Conservation (phyloP, 2,888 invertebrate genomes). For the Dryadula phaetusa region DNA sequence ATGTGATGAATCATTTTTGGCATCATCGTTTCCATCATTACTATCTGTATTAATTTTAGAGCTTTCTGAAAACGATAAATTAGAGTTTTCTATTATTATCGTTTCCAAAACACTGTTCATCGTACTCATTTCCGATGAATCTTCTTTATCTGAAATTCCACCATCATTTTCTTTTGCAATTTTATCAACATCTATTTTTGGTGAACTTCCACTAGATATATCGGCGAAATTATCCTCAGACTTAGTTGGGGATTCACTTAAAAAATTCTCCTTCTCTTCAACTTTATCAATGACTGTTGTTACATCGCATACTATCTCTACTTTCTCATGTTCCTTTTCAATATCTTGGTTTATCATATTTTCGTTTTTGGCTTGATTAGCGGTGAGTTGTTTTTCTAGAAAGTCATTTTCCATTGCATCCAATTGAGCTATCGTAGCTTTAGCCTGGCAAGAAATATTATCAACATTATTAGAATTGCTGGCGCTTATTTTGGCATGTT, state of each 20-base stretch:
- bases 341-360: slow-evolving; percentile 67
- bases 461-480: slow-evolving; percentile 49
- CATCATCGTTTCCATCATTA: not conserved
- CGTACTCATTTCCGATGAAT: slow-evolving; percentile 10
- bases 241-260: slow-evolving; percentile 62
- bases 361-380: slow-evolving; percentile 66
- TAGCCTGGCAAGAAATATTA: slow-evolving; percentile 62
- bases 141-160: slow-evolving; percentile 27
- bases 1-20: not conserved
- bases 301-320: slow-evolving; percentile 9
- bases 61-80: not conserved
- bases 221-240: slow-evolving; percentile 75
- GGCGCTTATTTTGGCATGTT: slow-evolving; percentile 49
- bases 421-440: slow-evolving; percentile 64
- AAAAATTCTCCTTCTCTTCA: slow-evolving; percentile 54
- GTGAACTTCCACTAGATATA: slow-evolving; percentile 67
- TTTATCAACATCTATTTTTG: slow-evolving; percentile 52
- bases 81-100: not conserved
- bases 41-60: not conserved
- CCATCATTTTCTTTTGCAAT: slow-evolving; percentile 38
- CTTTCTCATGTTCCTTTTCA: slow-evolving; percentile 50
- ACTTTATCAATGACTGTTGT: slow-evolving; percentile 18
- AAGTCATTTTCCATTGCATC: slow-evolving; percentile 75
- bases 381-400: slow-evolving; percentile 61
- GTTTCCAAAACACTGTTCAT: slow-evolving; percentile 23